Conservation (phyloP, 2,888 invertebrate genomes). For the Stenodema calcarata region DNA sequence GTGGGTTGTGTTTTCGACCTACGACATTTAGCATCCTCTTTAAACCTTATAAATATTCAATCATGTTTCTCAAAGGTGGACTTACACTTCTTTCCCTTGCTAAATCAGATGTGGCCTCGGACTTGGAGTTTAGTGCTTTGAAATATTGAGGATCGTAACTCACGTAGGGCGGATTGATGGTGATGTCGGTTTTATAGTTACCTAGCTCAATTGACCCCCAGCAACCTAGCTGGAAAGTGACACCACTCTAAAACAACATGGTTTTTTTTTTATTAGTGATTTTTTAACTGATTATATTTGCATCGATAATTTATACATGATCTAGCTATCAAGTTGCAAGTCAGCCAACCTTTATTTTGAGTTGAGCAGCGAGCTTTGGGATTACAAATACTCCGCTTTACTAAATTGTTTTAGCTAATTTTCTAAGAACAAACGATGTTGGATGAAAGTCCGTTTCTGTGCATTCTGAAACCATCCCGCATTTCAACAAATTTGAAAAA, state of each 20-base stretch:
- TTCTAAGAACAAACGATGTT: no score
- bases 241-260: background rate
- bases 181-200: background rate
- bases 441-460: no score
- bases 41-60: conserved; percentile 29
- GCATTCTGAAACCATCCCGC: no score
- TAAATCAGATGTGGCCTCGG: conserved; percentile 22
- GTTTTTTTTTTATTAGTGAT: no score
- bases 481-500: no score
- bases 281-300: no score
- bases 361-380: no score
- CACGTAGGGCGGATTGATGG: background rate
- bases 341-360: no score
- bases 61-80: conserved; percentile 15
- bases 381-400: no score
- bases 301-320: no score
- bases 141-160: background rate
- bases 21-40: conserved; percentile 32
- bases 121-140: conserved; percentile 9
- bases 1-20: conserved; percentile 17
- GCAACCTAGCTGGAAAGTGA: background rate
- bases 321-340: no score
- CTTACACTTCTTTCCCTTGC: conserved; percentile 32
- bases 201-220: background rate
- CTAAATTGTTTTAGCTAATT: no score